phyloP scores from a whole-genome alignment of 1,140 invertebrate genomes.

The Lepidurus apus region DNA sequence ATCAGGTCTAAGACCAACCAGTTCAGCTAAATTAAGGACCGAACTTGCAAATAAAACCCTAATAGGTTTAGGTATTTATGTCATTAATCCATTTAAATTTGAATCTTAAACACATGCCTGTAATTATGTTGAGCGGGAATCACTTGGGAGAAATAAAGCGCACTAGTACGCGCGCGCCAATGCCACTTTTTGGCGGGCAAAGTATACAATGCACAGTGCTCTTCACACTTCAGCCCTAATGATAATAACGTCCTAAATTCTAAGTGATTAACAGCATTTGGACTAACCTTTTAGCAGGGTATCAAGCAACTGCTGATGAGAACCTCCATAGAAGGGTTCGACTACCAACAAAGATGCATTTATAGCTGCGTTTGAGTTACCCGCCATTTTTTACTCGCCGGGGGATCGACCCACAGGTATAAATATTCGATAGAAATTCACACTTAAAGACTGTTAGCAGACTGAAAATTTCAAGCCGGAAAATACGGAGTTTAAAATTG shows the following conservation, averaged over 20 bases:
- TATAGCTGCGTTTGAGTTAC: not conserved
- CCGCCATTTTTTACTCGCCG: not conserved
- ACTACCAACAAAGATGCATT: constrained; percentile 42
- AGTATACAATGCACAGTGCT: constrained; percentile 47
- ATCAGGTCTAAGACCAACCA: constrained; percentile 61
- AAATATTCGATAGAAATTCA: no score
- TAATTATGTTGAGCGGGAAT: constrained; percentile 54
- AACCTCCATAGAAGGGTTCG: constrained; percentile 67
- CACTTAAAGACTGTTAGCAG: no score
- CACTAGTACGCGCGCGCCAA: constrained; percentile 64
- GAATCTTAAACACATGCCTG: constrained; percentile 37
- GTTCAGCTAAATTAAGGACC: constrained; percentile 65
- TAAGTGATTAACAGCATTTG: not conserved
- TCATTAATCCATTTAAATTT: constrained; percentile 27
- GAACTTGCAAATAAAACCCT: constrained; percentile 62
- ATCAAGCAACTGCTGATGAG: constrained; percentile 62
- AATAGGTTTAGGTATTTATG: constrained; percentile 34
- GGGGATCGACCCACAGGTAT: no score
- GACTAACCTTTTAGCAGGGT: constrained; percentile 44
- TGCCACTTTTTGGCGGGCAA: constrained; percentile 71
- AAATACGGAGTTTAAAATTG: no score
- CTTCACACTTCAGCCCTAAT: not conserved
- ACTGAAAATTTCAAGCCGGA: no score
- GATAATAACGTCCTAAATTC: not conserved
- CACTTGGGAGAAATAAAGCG: constrained; percentile 56